A percentile compares a stretch with the other conserved stretches of the same genome.
phyloP scores from a whole-genome alignment of 2,888 invertebrate genomes.

The Hesperia comma region DNA sequence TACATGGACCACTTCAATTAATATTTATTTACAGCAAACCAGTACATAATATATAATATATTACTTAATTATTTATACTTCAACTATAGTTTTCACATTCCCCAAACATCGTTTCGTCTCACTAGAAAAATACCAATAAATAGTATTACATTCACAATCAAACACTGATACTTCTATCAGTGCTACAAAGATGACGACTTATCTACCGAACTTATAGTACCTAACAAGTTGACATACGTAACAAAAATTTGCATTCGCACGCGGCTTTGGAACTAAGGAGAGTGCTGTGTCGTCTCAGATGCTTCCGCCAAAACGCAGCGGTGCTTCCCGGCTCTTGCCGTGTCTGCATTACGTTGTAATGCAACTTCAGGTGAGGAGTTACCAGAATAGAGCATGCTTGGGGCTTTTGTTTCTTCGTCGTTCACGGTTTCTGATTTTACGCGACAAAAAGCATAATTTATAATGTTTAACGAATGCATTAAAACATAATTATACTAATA shows the following conservation, averaged over 20 bases:
- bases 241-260: conserved; percentile 48
- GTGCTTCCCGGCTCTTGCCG: conserved; percentile 71
- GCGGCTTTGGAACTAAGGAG: conserved; percentile 72
- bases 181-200: conserved; percentile 19
- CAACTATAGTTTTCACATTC: too few relatives aligned
- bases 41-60: too few relatives aligned
- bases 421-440: conserved; percentile 3
- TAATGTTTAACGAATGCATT: too few relatives aligned
- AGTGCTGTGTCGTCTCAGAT: conserved; percentile 78
- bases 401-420: conserved; percentile 21
- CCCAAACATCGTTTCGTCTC: too few relatives aligned
- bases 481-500: too few relatives aligned
- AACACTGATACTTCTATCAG: too few relatives aligned
- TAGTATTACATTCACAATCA: too few relatives aligned
- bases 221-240: conserved; percentile 21
- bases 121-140: too few relatives aligned
- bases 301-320: conserved; percentile 76
- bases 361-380: conserved; percentile 81
- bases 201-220: conserved; percentile 15
- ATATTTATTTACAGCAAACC: too few relatives aligned
- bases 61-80: too few relatives aligned
- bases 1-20: too few relatives aligned
- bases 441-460: too few relatives aligned
- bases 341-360: conserved; percentile 77
- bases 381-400: conserved; percentile 63